Evolutionary conservation across 2,113 vertebrate genomes (phyloP).

Genomic region (Carassius gibelio): DNA sequence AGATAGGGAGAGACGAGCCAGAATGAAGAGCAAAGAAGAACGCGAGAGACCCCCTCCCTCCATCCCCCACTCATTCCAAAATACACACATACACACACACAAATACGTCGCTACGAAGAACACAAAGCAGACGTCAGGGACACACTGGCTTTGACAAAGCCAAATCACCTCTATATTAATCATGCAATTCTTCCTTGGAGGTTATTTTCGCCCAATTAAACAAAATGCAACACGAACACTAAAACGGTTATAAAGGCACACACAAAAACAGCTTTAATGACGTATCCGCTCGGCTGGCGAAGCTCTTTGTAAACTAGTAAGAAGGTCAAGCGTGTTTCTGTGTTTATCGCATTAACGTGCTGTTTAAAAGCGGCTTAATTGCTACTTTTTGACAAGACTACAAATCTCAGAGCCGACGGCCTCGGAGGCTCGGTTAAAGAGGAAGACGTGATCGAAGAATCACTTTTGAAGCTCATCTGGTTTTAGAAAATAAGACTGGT

Average conservation of each 20-base stretch:
- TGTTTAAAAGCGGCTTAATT: slow-evolving; percentile 21
- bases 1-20: slow-evolving; percentile 42
- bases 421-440: background rate
- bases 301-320: slow-evolving; percentile 15
- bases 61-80: background rate
- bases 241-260: background rate
- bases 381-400: slow-evolving; percentile 14
- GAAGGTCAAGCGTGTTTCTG: slow-evolving; percentile 32
- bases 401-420: background rate
- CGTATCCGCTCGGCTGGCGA: background rate
- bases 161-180: slow-evolving; percentile 27
- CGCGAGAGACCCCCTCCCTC: background rate
- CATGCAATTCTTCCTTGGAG: slow-evolving; percentile 13
- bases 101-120: slow-evolving; percentile 33
- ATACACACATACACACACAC: slow-evolving; percentile 54
- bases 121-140: background rate
- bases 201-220: slow-evolving; percentile 4
- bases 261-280: slow-evolving; percentile 22
- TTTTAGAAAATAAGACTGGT: slow-evolving; percentile 40
- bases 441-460: background rate
- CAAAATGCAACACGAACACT: background rate
- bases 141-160: slow-evolving; percentile 26
- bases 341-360: background rate
- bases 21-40: background rate
- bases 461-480: slow-evolving; percentile 22